phyloP scores from a whole-genome alignment of 2,113 vertebrate species.

The Buteo buteo region DNA sequence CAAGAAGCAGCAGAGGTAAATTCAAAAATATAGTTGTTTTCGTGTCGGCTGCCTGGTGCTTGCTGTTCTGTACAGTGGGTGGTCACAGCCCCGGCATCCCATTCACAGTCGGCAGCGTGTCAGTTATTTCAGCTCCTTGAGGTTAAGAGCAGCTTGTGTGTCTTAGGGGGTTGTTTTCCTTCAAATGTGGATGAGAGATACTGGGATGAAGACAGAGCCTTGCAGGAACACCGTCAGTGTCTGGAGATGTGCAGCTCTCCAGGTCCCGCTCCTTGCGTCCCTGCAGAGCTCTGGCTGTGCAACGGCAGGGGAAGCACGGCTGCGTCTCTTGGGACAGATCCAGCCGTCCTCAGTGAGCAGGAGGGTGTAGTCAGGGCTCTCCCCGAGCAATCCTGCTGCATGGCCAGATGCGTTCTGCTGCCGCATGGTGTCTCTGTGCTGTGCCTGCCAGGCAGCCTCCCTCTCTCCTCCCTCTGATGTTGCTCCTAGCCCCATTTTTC shows the following conservation, averaged over 20 bases:
- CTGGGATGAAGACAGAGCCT: not conserved
- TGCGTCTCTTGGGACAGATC: not conserved
- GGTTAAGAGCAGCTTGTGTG: not conserved
- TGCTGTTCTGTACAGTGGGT: accelerated
- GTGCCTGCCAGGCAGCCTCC: not conserved
- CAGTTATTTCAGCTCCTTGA: not conserved
- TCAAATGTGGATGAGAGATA: not conserved
- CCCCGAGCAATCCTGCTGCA: too few relatives aligned
- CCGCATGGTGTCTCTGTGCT: not conserved
- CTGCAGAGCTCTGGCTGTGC: not conserved
- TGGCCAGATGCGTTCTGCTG: too few relatives aligned
- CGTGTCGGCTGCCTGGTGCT: not conserved
- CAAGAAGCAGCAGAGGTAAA: not conserved
- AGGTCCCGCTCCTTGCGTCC: not conserved
- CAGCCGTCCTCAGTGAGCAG: not conserved
- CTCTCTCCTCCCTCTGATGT: not conserved
- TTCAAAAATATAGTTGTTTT: not conserved
- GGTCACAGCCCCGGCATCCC: not conserved
- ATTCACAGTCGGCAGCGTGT: accelerated
- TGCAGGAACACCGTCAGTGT: not conserved
- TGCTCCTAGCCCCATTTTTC: not conserved
- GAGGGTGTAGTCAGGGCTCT: not conserved
- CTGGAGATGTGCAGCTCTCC: not conserved
- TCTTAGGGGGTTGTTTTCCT: not conserved
- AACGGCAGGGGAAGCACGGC: not conserved